Evolutionary conservation across 2,113 vertebrate genomes (phyloP).

Genomic region (Arenaria interpres): DNA sequence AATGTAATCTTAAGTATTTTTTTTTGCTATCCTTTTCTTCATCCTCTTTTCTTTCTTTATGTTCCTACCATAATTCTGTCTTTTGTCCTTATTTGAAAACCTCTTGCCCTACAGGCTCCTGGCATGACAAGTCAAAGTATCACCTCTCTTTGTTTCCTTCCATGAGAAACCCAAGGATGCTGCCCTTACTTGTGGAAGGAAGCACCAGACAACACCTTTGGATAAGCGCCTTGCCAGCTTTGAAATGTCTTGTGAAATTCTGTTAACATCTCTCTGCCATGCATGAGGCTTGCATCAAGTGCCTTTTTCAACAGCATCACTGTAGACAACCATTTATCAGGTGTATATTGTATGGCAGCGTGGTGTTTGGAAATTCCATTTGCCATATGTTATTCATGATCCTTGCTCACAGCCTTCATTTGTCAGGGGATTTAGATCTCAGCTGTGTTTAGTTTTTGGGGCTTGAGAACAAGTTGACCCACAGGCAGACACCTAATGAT

Average conservation of each 20-base stretch:
- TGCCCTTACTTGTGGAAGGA: background rate
- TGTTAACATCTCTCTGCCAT: constrained; percentile 33
- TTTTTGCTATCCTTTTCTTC: background rate
- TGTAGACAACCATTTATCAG: constrained; percentile 80
- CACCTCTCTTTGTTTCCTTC: background rate
- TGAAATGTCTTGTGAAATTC: constrained; percentile 25
- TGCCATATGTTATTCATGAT: constrained; percentile 80
- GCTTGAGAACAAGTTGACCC: constrained; percentile 83
- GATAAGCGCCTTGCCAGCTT: constrained; percentile 20
- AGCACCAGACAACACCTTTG: background rate
- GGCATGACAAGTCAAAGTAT: background rate
- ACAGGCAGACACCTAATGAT: constrained; percentile 82
- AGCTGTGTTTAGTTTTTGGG: constrained; percentile 83
- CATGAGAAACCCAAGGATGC: background rate
- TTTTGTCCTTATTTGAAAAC: background rate
- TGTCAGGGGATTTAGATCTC: constrained; percentile 85
- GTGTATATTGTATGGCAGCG: constrained; percentile 75
- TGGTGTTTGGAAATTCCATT: constrained; percentile 84
- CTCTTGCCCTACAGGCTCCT: background rate
- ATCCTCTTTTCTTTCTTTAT: background rate
- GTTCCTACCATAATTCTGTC: background rate
- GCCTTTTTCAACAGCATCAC: constrained; percentile 67
- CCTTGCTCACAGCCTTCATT: constrained; percentile 81
- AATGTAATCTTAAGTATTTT: background rate
- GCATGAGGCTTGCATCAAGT: constrained; percentile 67